Evolutionary conservation across 1,140 invertebrate genomes (phyloP).

Genomic region (Periplaneta americana): DNA sequence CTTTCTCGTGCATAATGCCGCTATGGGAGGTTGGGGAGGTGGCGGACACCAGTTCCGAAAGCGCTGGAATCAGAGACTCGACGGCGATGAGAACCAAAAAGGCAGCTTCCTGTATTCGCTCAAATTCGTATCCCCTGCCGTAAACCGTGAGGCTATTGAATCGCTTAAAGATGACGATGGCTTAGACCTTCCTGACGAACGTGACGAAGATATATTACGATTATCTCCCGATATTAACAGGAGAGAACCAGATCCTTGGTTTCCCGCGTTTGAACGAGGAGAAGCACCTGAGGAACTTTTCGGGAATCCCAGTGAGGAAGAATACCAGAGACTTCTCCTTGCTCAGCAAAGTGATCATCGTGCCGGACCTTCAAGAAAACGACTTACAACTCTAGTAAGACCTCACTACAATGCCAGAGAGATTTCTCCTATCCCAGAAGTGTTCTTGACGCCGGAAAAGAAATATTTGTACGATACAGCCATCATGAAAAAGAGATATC

Average conservation of each 20-base stretch:
- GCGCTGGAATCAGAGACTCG: not conserved
- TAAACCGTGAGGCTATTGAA: not conserved
- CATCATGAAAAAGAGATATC: not conserved
- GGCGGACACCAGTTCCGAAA: not conserved
- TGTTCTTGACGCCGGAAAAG: not conserved
- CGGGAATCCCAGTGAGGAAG: not conserved
- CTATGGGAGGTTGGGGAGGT: not conserved
- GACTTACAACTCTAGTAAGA: not conserved
- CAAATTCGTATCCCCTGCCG: constrained; percentile 2
- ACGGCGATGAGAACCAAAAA: not conserved
- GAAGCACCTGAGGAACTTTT: not conserved
- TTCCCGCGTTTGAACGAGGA: not conserved
- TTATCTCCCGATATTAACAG: not conserved
- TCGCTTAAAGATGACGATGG: not conserved
- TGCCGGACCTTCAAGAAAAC: not conserved
- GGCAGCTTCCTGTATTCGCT: not conserved
- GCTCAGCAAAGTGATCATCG: not conserved
- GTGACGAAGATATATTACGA: not conserved
- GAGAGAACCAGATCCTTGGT: not conserved
- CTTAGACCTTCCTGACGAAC: not conserved
- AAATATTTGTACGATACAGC: not conserved
- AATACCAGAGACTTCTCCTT: not conserved
- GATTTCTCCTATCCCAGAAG: not conserved
- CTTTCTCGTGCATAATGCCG: not conserved
- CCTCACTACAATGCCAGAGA: not conserved